Conservation (phyloP, 2,797 vertebrate species). For the Paedocypris micromegethes region DNA sequence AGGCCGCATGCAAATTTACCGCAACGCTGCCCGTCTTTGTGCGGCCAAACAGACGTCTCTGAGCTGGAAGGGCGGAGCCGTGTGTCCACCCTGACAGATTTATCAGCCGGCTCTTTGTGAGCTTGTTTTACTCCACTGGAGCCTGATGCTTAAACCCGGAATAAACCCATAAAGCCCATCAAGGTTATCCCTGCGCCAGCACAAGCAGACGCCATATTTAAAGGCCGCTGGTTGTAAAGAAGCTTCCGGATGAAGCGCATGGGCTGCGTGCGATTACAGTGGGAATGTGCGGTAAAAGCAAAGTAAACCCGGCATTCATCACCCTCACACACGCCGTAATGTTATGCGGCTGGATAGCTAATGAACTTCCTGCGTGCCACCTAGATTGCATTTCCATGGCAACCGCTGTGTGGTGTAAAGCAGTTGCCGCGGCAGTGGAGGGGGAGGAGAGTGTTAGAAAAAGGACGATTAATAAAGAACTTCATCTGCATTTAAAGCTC, state of each 20-base stretch:
- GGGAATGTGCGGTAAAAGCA: constrained; percentile 33
- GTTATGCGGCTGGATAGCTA: constrained; percentile 68
- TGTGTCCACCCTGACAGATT: constrained; percentile 64
- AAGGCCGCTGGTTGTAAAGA: constrained; percentile 44
- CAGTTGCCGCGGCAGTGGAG: constrained; percentile 23
- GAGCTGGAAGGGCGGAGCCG: constrained; percentile 50
- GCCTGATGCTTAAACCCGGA: constrained; percentile 46
- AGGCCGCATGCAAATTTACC: constrained; percentile 56
- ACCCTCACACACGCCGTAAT: constrained; percentile 56
- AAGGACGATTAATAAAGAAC: constrained; percentile 29
- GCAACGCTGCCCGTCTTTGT: constrained; percentile 45
- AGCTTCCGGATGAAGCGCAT: constrained; percentile 48
- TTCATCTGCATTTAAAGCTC: constrained; percentile 14
- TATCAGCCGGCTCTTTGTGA: constrained; percentile 63
- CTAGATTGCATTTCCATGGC: constrained; percentile 65
- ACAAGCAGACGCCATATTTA: constrained; percentile 57
- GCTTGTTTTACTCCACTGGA: constrained; percentile 46
- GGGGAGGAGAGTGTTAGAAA: constrained; percentile 15
- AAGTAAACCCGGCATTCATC: constrained; percentile 50
- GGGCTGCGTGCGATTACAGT: constrained; percentile 32
- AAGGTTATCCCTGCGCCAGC: constrained; percentile 62
- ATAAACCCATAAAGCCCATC: constrained; percentile 62
- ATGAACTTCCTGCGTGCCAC: constrained; percentile 72
- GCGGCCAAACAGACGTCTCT: constrained; percentile 29
- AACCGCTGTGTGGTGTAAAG: constrained; percentile 53